Evolutionary conservation across 2,113 vertebrate species (phyloP).

Genomic region (Nycticebus coucang): DNA sequence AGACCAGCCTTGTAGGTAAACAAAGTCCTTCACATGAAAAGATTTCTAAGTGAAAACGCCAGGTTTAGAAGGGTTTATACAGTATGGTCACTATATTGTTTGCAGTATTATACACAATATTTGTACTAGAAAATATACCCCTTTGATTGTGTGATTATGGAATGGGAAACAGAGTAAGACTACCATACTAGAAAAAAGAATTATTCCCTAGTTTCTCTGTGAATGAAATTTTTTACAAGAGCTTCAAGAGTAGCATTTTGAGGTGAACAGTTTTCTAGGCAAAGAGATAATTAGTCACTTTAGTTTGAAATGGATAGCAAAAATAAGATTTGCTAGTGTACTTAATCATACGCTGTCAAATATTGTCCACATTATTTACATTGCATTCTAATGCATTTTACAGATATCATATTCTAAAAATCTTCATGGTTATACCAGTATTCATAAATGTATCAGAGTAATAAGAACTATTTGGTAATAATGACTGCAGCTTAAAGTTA

Average conservation of each 20-base stretch:
- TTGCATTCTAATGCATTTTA: conserved; percentile 42
- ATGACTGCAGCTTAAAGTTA: conserved; percentile 15
- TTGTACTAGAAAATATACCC: background rate
- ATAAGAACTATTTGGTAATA: conserved; percentile 60
- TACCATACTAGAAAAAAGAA: background rate
- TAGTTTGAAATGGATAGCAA: conserved; percentile 57
- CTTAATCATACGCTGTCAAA: conserved; percentile 62
- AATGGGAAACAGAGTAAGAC: background rate
- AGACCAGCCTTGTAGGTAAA: background rate
- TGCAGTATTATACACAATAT: background rate
- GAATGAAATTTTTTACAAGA: background rate
- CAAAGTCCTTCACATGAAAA: background rate
- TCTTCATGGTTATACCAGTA: conserved; percentile 32
- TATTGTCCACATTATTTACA: conserved; percentile 53
- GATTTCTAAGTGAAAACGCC: conserved; percentile 10
- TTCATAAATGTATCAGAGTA: conserved; percentile 29
- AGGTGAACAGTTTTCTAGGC: background rate
- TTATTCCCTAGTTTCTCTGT: background rate
- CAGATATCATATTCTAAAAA: conserved; percentile 49
- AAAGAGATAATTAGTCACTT: conserved; percentile 55
- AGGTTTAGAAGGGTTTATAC: background rate
- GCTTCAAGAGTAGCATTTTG: conserved; percentile 23
- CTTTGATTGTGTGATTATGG: background rate
- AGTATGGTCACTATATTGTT: background rate
- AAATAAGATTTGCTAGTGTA: conserved; percentile 40